These are phyloP conservation scores for Oriolus oriolus DNA, from an alignment of 2,113 vertebrate species.

Conservation along the genomic window DNA sequence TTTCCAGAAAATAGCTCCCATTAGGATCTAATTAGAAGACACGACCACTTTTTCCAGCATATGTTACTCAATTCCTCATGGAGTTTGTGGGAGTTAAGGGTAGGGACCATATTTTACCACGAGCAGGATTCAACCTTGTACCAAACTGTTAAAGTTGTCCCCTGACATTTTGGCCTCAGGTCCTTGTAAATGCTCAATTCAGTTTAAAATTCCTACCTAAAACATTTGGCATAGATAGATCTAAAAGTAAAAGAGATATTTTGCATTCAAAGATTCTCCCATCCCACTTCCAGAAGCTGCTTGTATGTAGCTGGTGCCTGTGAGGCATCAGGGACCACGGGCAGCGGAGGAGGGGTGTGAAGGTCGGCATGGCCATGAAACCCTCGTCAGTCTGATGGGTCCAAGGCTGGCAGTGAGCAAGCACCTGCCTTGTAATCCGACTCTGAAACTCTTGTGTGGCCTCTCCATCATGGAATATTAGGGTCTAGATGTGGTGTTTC, in stretches of 20 bases:
- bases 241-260: not conserved
- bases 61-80: not conserved
- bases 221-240: not conserved
- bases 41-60: not conserved
- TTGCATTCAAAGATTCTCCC: not conserved
- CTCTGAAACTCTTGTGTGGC: not conserved
- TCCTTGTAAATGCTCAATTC: not conserved
- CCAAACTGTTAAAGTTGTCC: not conserved
- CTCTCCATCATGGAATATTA: not conserved
- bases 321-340: not conserved
- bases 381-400: rapidly evolving
- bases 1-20: not conserved
- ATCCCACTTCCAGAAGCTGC: not conserved
- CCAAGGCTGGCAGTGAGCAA: not conserved
- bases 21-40: not conserved
- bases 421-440: not conserved
- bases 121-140: not conserved
- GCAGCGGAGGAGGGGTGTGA: not conserved
- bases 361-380: rapidly evolving
- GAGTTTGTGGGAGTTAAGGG: not conserved
- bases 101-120: not conserved
- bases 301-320: not conserved
- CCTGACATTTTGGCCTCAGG: not conserved
- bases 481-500: not conserved
- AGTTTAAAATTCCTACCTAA: not conserved